phyloP scores from a whole-genome alignment of 2,888 invertebrate genomes.

The Parnassius smintheus region DNA sequence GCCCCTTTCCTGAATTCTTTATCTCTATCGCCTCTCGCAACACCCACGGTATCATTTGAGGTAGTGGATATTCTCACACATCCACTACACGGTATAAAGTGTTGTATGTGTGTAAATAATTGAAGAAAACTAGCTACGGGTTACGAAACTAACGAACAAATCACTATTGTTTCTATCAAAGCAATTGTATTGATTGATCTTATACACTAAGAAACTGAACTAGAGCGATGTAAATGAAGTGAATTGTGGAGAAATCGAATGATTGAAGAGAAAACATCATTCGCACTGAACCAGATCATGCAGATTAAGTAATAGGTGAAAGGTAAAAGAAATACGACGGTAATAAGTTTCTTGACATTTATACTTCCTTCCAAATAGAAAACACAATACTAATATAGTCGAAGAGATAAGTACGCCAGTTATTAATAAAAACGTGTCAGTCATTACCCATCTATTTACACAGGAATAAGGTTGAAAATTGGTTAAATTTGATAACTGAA shows the following conservation, averaged over 20 bases:
- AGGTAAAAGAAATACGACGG: slow-evolving; percentile 12
- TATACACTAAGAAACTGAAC: slow-evolving; percentile 11
- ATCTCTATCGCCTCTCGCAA: too few relatives aligned
- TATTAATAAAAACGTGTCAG: slow-evolving; percentile 12
- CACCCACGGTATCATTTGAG: too few relatives aligned
- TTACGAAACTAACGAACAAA: slow-evolving; percentile 8
- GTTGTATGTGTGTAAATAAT: slow-evolving; percentile 2
- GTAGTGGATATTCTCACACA: too few relatives aligned
- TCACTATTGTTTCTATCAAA: slow-evolving; percentile 10
- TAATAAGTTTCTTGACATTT: slow-evolving; percentile 19
- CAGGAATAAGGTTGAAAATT: slow-evolving; percentile 6
- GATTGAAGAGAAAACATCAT: neutral
- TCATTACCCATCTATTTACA: neutral
- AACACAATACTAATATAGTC: slow-evolving; percentile 1
- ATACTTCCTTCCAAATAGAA: slow-evolving; percentile 4
- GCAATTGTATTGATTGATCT: slow-evolving; percentile 12
- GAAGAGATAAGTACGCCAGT: slow-evolving; percentile 8
- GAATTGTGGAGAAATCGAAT: slow-evolving; percentile 10
- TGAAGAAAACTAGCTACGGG: neutral
- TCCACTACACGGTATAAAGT: too few relatives aligned
- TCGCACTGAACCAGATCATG: neutral
- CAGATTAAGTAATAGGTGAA: slow-evolving; percentile 11
- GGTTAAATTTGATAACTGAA: slow-evolving; percentile 17
- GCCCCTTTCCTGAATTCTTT: too few relatives aligned
- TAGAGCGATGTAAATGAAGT: slow-evolving; percentile 20